Evolutionary conservation across 1,140 invertebrate species (phyloP).

Genomic region (Leucophenga varia): DNA sequence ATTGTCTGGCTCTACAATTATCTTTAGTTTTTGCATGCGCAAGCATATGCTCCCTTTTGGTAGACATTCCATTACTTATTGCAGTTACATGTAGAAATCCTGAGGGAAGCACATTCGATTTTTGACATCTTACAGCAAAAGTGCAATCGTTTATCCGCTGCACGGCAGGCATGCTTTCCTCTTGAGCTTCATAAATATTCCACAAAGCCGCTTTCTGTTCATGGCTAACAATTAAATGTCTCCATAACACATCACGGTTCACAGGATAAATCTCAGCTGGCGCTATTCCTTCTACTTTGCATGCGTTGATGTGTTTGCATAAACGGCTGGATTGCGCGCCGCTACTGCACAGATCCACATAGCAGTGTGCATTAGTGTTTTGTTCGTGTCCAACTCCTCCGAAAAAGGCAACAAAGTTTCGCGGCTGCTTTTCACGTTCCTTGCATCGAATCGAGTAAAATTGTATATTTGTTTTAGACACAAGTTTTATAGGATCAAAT

Average conservation of each 20-base stretch:
- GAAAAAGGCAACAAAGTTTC: conserved; percentile 44
- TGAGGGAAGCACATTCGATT: conserved; percentile 38
- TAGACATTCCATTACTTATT: conserved; percentile 28
- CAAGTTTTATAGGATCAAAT: conserved; percentile 36
- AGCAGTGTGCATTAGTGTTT: conserved; percentile 36
- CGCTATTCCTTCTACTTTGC: conserved; percentile 15
- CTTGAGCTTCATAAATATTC: conserved; percentile 32
- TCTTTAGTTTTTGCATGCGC: conserved; percentile 48
- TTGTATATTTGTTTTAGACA: too few relatives aligned
- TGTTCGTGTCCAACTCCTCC: conserved; percentile 31
- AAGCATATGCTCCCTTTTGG: conserved; percentile 32
- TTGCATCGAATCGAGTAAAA: conserved; percentile 37
- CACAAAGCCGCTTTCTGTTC: conserved; percentile 46
- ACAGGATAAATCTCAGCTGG: conserved; percentile 32
- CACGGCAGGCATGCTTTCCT: conserved; percentile 37
- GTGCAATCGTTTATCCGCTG: conserved; percentile 37
- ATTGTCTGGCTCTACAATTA: conserved; percentile 50
- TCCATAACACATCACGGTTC: conserved; percentile 40
- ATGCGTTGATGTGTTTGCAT: conserved; percentile 44
- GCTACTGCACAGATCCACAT: conserved; percentile 36
- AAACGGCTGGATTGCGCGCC: background rate
- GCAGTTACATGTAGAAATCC: conserved; percentile 43
- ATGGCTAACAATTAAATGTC: conserved; percentile 37
- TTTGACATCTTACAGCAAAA: conserved; percentile 43
- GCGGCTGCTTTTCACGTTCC: conserved; percentile 29